phyloP scores from a whole-genome alignment of 2,797 vertebrate genomes.

The Psittacula derbiana region DNA sequence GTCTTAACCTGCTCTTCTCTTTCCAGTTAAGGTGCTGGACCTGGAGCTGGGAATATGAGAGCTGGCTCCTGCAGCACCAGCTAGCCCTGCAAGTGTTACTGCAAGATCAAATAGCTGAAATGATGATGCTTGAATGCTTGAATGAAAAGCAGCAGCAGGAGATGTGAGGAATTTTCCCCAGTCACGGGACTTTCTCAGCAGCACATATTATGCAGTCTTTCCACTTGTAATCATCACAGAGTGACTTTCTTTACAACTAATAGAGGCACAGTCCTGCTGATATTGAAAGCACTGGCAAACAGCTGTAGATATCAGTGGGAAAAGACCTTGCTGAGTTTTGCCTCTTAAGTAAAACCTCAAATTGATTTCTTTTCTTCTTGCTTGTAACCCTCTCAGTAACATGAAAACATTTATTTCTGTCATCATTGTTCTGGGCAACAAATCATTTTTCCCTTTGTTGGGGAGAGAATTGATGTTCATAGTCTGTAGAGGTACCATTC shows the following conservation, averaged over 20 bases:
- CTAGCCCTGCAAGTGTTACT: rapidly evolving
- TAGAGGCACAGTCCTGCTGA: background rate
- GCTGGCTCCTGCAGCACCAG: rapidly evolving
- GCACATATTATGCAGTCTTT: background rate
- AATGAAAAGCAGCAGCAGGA: slow-evolving; percentile 10
- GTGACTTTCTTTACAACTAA: background rate
- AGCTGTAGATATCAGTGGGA: background rate
- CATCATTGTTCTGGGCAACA: background rate
- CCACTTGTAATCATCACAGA: background rate
- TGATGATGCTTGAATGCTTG: too few relatives aligned
- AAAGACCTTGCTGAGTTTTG: background rate
- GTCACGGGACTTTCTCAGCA: background rate
- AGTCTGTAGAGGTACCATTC: background rate
- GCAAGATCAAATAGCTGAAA: background rate
- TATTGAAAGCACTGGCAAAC: background rate
- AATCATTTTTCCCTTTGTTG: background rate
- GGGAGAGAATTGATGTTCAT: rapidly evolving
- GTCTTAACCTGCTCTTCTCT: background rate
- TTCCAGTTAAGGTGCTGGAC: rapidly evolving
- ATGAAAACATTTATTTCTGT: background rate
- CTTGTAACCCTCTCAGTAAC: background rate
- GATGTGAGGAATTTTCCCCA: background rate
- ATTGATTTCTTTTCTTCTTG: background rate
- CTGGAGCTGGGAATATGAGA: background rate
- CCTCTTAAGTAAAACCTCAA: background rate